Evolutionary conservation across 1,140 invertebrate genomes (phyloP).

Genomic region (Bathynomus jamesi): DNA sequence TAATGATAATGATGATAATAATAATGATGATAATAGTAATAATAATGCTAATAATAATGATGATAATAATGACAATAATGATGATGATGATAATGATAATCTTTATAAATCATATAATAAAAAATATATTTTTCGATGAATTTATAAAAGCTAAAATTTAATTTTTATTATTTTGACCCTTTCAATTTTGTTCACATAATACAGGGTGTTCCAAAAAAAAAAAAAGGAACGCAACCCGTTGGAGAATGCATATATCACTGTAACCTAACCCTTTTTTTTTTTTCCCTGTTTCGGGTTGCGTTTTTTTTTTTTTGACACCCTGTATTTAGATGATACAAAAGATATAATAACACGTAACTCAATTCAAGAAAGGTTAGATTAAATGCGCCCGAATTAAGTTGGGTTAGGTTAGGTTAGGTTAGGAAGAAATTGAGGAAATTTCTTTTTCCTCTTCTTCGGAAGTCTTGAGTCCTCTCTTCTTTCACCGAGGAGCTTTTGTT

Average conservation of each 20-base stretch:
- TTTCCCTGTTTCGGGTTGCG: no score
- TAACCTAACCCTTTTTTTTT: not conserved
- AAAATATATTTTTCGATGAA: not conserved
- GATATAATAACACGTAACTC: no score
- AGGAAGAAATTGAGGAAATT: no score
- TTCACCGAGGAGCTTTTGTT: no score
- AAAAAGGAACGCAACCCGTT: not conserved
- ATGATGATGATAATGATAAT: not conserved
- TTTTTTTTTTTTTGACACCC: no score
- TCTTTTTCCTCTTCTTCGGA: no score
- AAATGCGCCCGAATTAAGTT: no score
- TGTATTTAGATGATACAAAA: no score
- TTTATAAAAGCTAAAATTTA: not conserved
- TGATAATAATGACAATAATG: not conserved
- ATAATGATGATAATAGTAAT: slow-evolving; percentile 4
- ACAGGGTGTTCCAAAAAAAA: not conserved
- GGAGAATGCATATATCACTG: not conserved
- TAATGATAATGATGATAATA: not conserved
- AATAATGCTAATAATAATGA: not conserved
- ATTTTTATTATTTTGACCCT: not conserved
- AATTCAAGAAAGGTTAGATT: no score
- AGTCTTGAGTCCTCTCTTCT: no score
- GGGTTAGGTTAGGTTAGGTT: no score
- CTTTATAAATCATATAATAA: not conserved
- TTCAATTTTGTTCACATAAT: not conserved